These are phyloP conservation scores for Dendroctonus ponderosae DNA, from an alignment of 1,140 invertebrate species.

Conservation along the genomic window DNA sequence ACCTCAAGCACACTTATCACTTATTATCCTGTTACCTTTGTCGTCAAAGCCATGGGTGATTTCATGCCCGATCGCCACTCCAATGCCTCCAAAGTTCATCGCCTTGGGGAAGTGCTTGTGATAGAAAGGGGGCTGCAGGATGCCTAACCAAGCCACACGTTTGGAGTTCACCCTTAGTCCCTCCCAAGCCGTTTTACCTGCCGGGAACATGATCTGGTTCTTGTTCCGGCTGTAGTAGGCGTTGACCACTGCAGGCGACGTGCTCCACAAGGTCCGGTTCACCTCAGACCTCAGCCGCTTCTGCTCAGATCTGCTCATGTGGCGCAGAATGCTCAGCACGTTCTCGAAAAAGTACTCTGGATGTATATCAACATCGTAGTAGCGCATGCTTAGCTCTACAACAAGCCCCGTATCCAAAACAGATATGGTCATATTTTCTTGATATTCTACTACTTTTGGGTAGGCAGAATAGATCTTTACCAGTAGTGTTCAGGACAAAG, in stretches of 20 bases:
- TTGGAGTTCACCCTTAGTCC: neutral
- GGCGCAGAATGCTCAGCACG: slow-evolving; percentile 72
- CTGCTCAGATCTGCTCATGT: slow-evolving; percentile 69
- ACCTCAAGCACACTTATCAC: no score
- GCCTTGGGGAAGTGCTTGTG: slow-evolving; percentile 75
- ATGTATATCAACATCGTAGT: slow-evolving; percentile 72
- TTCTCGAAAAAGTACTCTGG: slow-evolving; percentile 86
- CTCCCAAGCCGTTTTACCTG: slow-evolving; percentile 14
- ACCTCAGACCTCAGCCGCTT: slow-evolving; percentile 65
- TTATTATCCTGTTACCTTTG: slow-evolving; percentile 53
- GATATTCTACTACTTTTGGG: no score
- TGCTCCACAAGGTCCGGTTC: slow-evolving; percentile 86
- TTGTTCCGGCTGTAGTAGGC: slow-evolving; percentile 94
- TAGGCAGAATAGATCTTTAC: slow-evolving; percentile 40
- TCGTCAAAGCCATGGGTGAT: slow-evolving; percentile 70
- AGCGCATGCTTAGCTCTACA: slow-evolving; percentile 44
- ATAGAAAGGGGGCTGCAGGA: slow-evolving; percentile 89
- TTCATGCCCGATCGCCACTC: slow-evolving; percentile 69
- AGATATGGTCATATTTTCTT: no score
- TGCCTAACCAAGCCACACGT: slow-evolving; percentile 56
- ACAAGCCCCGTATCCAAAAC: slow-evolving; percentile 43
- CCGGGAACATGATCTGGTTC: slow-evolving; percentile 76
- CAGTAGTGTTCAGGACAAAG: slow-evolving; percentile 70
- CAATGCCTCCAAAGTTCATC: slow-evolving; percentile 77
- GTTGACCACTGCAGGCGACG: slow-evolving; percentile 91